phyloP scores from a whole-genome alignment of 2,113 vertebrate species.

The Chaetodon auriga region DNA sequence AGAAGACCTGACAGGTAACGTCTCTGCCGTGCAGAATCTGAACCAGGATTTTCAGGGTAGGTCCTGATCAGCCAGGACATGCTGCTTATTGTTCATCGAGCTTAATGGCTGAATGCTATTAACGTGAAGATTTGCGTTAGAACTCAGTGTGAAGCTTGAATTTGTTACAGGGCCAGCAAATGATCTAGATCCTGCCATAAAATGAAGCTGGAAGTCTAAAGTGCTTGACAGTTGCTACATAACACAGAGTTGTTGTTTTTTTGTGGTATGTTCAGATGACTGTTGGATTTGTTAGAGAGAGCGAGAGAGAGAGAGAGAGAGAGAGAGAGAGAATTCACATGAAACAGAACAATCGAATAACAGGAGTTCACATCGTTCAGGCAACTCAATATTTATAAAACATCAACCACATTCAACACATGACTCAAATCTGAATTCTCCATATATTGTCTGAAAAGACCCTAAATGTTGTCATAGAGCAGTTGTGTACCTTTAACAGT shows the following conservation, averaged over 20 bases:
- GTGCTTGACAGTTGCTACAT: background rate
- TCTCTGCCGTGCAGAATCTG: background rate
- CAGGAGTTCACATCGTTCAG: background rate
- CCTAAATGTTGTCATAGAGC: background rate
- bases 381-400: background rate
- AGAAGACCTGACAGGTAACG: slow-evolving; percentile 64
- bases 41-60: background rate
- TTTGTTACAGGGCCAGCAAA: background rate
- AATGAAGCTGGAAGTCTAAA: background rate
- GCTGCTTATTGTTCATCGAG: background rate
- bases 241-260: background rate
- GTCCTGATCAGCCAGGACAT: background rate
- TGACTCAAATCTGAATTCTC: background rate
- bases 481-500: background rate
- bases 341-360: background rate
- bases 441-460: background rate
- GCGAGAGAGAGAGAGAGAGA: background rate
- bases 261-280: background rate
- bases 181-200: background rate
- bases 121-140: background rate
- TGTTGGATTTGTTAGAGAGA: background rate
- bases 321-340: background rate
- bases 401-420: background rate
- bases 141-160: background rate
- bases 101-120: background rate